Evolutionary conservation across 92 coral and sea anemone species (phyloP).

Genomic region (Metridium senile): DNA sequence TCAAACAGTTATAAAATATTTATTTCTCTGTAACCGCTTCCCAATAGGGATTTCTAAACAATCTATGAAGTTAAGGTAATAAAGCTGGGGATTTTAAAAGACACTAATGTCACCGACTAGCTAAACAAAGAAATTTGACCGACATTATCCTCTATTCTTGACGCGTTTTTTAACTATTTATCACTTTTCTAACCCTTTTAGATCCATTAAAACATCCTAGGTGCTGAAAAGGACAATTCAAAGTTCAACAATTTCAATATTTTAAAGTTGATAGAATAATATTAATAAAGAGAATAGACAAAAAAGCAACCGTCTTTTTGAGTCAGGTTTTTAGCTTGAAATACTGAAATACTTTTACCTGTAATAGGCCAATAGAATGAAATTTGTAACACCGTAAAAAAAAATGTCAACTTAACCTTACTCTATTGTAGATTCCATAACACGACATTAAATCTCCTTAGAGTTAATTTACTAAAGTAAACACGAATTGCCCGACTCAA

Average conservation of each 20-base stretch:
- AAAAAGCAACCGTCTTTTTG: background rate
- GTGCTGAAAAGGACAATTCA: background rate
- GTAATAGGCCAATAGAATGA: no score
- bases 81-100: constrained; percentile 52
- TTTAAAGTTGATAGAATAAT: no score
- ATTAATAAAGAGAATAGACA: background rate
- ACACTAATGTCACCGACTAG: constrained; percentile 36
- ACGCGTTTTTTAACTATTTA: constrained; percentile 43
- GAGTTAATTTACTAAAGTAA: no score
- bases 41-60: constrained; percentile 63
- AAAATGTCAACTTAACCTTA: no score
- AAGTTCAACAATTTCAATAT: background rate
- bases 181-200: constrained; percentile 2
- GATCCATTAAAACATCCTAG: background rate
- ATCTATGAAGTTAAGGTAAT: constrained; percentile 57
- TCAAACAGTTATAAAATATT: constrained; percentile 71
- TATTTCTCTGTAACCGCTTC: constrained; percentile 54
- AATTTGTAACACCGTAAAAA: no score
- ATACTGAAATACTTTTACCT: no score
- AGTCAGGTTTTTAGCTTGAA: background rate
- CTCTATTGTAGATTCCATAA: background rate
- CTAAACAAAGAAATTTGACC: constrained; percentile 32
- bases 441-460: background rate
- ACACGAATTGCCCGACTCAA: no score
- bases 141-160: constrained; percentile 14